phyloP scores from a whole-genome alignment of 2,888 invertebrate species.

The Homarus gammarus region DNA sequence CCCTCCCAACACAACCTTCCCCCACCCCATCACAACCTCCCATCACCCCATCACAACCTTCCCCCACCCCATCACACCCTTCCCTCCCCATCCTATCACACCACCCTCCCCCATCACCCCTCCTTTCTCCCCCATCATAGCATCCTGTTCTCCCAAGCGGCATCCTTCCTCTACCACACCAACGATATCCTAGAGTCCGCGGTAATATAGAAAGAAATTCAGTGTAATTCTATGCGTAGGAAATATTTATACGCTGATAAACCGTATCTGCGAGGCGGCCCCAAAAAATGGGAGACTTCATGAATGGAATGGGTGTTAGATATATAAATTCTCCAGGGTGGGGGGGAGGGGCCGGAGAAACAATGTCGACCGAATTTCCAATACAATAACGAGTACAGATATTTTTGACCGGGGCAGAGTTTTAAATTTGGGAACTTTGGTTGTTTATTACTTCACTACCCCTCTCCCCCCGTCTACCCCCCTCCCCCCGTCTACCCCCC shows the following conservation, averaged over 20 bases:
- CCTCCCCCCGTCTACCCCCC: background rate
- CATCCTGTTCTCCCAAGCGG: no score
- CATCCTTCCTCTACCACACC: background rate
- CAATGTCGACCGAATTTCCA: background rate
- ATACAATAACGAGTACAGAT: background rate
- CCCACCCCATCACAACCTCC: no score
- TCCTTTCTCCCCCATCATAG: no score
- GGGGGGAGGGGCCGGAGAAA: background rate
- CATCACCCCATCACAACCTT: no score
- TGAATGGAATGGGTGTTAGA: conserved; percentile 1
- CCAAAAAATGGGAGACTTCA: background rate
- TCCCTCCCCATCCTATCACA: no score
- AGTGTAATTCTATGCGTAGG: background rate
- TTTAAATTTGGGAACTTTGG: background rate
- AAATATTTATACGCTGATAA: background rate
- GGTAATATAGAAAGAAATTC: background rate
- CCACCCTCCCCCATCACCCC: no score
- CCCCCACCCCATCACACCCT: no score
- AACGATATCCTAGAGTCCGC: background rate
- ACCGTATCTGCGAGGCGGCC: background rate
- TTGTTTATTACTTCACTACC: background rate
- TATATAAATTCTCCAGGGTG: background rate
- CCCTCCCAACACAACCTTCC: no score
- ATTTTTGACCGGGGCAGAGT: background rate
- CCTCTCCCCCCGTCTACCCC: background rate